Conservation (phyloP, 2,888 invertebrate species). For the Rotaria socialis region DNA sequence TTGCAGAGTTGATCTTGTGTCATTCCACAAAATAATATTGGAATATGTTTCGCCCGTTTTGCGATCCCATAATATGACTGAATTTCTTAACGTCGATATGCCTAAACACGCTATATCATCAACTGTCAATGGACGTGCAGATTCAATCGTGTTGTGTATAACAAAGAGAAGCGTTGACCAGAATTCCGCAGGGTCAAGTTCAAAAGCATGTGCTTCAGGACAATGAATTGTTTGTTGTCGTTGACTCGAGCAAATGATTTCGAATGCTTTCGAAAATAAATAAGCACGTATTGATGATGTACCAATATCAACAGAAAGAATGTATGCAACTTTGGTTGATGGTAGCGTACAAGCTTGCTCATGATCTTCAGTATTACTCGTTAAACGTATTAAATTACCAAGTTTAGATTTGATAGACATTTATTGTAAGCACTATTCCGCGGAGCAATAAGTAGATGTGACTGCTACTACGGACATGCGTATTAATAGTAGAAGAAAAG, state of each 20-base stretch:
- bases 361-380: background rate
- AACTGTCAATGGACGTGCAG: background rate
- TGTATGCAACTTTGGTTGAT: background rate
- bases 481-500: too few species aligned
- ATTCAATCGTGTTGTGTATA: slow-evolving; percentile 31
- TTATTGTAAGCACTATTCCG: too few species aligned
- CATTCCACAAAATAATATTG: slow-evolving; percentile 20
- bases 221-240: background rate
- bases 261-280: slow-evolving; percentile 5
- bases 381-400: slow-evolving; percentile 1
- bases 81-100: slow-evolving; percentile 24
- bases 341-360: background rate
- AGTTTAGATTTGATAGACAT: background rate
- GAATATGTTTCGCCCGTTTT: slow-evolving; percentile 32
- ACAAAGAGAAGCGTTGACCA: background rate
- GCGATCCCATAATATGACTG: slow-evolving; percentile 18
- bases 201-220: slow-evolving; percentile 5
- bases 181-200: background rate
- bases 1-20: background rate
- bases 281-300: slow-evolving; percentile 27
- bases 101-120: slow-evolving; percentile 1
- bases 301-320: slow-evolving; percentile 34
- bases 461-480: too few species aligned
- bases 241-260: slow-evolving; percentile 17
- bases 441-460: too few species aligned